These are phyloP conservation scores for Protobothrops flavoviridis DNA, from an alignment of 2,113 vertebrate genomes.

Conservation along the genomic window DNA sequence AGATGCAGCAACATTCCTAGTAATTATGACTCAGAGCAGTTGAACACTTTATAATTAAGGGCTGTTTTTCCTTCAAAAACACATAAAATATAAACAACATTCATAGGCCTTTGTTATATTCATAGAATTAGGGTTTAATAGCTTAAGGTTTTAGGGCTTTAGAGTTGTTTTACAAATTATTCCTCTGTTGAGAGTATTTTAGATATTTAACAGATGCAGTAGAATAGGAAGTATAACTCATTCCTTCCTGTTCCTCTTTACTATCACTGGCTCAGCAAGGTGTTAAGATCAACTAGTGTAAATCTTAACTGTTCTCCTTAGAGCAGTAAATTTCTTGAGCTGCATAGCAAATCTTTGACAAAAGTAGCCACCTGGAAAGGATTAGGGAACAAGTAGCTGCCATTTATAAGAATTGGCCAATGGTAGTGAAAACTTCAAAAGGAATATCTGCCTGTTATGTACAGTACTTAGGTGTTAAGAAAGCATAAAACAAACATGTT, in stretches of 20 bases:
- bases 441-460: not conserved
- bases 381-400: not conserved
- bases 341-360: not conserved
- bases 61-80: not conserved
- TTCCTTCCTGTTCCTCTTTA: not conserved
- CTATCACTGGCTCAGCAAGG: not conserved
- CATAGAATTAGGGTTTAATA: not conserved
- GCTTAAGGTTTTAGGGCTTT: not conserved
- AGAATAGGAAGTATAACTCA: slow-evolving; percentile 1
- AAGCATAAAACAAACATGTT: not conserved
- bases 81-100: not conserved
- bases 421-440: not conserved
- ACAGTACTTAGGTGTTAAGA: not conserved
- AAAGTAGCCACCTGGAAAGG: not conserved
- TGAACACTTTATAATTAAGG: not conserved
- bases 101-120: not conserved
- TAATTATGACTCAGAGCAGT: not conserved
- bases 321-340: not conserved
- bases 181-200: not conserved
- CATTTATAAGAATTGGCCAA: not conserved
- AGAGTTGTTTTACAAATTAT: too few species aligned
- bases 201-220: not conserved
- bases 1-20: not conserved
- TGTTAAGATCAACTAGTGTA: not conserved
- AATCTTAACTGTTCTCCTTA: not conserved